A percentile compares a stretch with the other conserved stretches of the same genome.
Evolutionary conservation across 2,113 vertebrate species (phyloP).

Genomic region (Burhinus bistriatus): DNA sequence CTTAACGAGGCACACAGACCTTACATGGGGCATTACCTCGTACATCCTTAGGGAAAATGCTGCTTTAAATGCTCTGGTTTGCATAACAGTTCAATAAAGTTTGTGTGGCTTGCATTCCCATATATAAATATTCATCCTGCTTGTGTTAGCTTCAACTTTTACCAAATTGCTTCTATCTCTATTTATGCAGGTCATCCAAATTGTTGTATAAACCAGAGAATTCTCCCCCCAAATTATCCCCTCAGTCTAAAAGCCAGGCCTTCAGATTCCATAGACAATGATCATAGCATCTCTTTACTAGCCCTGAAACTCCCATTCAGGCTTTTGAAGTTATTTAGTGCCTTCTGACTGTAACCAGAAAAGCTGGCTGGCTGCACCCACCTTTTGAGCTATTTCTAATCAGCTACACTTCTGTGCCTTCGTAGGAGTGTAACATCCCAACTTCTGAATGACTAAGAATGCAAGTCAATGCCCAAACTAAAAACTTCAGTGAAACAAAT

Average conservation of each 20-base stretch:
- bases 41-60: background rate
- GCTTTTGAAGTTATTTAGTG: background rate
- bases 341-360: background rate
- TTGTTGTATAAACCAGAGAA: background rate
- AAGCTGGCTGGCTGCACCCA: background rate
- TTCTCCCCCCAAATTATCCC: background rate
- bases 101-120: background rate
- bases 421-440: background rate
- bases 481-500: background rate
- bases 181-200: background rate
- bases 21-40: fast-evolving
- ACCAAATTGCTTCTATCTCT: background rate
- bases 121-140: background rate
- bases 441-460: background rate
- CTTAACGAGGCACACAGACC: fast-evolving
- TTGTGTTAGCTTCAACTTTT: background rate
- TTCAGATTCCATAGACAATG: background rate
- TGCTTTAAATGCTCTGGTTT: background rate
- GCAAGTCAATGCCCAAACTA: background rate
- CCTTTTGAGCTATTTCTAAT: background rate
- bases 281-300: background rate
- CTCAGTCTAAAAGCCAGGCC: background rate
- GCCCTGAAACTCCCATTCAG: background rate
- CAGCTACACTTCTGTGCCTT: background rate
- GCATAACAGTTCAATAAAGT: background rate